Evolutionary conservation across 2,797 vertebrate species (phyloP).

Genomic region (Lithobates pipiens): DNA sequence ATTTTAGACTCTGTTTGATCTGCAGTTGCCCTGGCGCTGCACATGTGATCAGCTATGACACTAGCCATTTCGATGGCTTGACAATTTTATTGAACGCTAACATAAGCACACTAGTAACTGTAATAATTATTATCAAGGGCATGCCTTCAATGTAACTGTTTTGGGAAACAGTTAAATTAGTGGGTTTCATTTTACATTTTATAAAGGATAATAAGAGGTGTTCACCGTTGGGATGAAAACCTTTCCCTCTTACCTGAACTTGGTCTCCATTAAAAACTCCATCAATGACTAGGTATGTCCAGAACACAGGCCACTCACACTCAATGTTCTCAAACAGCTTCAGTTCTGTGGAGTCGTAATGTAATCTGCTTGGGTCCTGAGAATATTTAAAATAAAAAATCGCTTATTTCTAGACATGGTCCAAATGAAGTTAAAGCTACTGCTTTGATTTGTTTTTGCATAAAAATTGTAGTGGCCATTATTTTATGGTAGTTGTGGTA

Average conservation of each 20-base stretch:
- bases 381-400: conserved; percentile 41
- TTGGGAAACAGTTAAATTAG: too few relatives aligned
- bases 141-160: too few relatives aligned
- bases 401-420: background rate
- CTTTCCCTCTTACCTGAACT: conserved; percentile 83
- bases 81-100: too few relatives aligned
- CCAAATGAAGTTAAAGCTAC: too few relatives aligned
- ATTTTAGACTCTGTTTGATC: too few relatives aligned
- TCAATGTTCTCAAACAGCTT: conserved; percentile 99
- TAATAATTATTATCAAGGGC: too few relatives aligned
- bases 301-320: conserved; percentile 98
- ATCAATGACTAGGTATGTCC: conserved; percentile 96
- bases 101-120: too few relatives aligned
- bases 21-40: too few relatives aligned
- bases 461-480: background rate
- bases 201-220: background rate
- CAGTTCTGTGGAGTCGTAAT: conserved; percentile 96
- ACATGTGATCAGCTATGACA: too few relatives aligned
- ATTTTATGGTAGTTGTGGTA: too few relatives aligned
- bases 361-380: conserved; percentile 91
- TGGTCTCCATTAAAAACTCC: conserved; percentile 89
- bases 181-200: too few relatives aligned
- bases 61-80: too few relatives aligned
- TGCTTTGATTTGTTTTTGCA: background rate
- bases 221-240: background rate